Conservation (phyloP, 2,888 invertebrate genomes). For the Cordilura impudica region DNA sequence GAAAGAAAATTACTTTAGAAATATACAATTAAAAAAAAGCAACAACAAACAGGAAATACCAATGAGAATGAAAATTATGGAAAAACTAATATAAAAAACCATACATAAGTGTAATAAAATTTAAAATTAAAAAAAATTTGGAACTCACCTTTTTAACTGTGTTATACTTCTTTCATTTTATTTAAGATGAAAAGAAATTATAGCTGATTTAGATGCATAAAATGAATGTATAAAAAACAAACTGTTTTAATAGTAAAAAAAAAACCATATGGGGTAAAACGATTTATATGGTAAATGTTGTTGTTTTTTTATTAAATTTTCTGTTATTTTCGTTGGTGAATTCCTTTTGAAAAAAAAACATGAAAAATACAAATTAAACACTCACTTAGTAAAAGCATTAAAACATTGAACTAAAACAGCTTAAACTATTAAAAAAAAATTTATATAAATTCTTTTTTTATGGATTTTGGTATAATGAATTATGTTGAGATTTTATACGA, state of each 20-base stretch:
- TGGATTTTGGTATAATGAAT: too few species aligned
- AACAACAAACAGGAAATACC: conserved; percentile 46
- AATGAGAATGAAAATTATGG: conserved; percentile 26
- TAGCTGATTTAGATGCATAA: too few species aligned
- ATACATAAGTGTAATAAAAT: background rate
- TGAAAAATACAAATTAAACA: background rate
- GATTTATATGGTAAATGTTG: conserved; percentile 7
- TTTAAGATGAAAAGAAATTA: background rate
- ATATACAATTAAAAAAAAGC: background rate
- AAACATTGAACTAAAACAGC: too few species aligned
- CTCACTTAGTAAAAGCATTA: background rate
- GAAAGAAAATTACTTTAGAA: conserved; percentile 1
- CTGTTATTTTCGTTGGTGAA: background rate
- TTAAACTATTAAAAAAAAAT: too few species aligned
- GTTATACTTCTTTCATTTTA: background rate
- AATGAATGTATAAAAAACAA: background rate
- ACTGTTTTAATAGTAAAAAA: background rate
- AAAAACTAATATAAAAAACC: background rate
- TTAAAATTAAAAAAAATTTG: background rate
- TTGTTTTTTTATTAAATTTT: conserved; percentile 2
- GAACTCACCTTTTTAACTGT: conserved; percentile 37
- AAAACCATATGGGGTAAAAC: conserved; percentile 15
- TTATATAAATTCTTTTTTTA: too few species aligned
- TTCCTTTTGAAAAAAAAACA: background rate
- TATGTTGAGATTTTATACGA: too few species aligned